A percentile compares a stretch with the other conserved stretches of the same genome.
These are phyloP conservation scores for Eueremaeus valkanovi DNA, from an alignment of 2,888 invertebrate genomes.

Conservation along the genomic window DNA sequence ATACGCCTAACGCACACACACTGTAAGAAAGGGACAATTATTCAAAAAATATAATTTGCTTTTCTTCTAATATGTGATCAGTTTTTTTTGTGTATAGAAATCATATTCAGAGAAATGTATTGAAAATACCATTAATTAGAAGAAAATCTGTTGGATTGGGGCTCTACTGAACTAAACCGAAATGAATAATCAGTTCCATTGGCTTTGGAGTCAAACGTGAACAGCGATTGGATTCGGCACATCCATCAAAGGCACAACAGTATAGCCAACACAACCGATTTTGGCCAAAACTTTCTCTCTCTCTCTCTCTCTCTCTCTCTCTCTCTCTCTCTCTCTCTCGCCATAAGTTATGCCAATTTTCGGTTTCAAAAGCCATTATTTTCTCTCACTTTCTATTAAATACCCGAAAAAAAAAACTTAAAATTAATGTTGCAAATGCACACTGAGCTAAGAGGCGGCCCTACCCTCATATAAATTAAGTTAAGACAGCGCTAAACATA, in stretches of 20 bases:
- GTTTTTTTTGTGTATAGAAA: not conserved
- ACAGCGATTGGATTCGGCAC: conserved; percentile 17
- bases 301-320: not conserved
- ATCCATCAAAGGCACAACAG: not conserved
- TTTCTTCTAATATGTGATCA: not conserved
- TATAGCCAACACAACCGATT: not conserved
- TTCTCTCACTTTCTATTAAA: not conserved
- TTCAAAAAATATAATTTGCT: not conserved
- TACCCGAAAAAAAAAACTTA: not conserved
- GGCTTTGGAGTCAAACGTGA: conserved; percentile 1
- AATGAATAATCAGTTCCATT: conserved; percentile 19
- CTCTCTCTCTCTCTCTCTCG: not conserved
- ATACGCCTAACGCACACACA: not conserved
- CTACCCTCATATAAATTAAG: conserved; percentile 3
- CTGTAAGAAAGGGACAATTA: not conserved
- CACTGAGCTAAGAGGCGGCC: not conserved
- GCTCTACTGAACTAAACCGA: not conserved
- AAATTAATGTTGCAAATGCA: not conserved
- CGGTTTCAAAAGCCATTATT: not conserved
- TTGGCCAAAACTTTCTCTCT: not conserved
- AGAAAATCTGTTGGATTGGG: not conserved
- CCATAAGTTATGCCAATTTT: not conserved
- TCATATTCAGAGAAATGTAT: not conserved
- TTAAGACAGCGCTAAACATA: not conserved
- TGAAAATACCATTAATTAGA: not conserved